Percentiles rank a stretch among this genome's conserved stretches.
These are phyloP conservation scores for Semnornis frantzii DNA, from an alignment of 2,113 vertebrate species.

Conservation along the genomic window DNA sequence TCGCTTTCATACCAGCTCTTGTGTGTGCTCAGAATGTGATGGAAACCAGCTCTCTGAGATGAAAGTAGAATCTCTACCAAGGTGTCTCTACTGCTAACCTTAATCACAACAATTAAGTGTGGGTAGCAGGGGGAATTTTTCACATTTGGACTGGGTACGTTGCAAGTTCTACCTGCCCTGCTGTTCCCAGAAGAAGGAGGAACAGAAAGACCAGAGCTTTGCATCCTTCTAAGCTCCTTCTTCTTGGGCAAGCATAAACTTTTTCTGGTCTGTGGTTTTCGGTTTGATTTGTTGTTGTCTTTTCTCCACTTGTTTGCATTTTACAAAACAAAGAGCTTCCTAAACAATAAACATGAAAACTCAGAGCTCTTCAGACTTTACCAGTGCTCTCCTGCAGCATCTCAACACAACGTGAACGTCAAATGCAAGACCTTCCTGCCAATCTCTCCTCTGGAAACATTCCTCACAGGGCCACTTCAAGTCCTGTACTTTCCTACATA, in stretches of 20 bases:
- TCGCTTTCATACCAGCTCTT: conserved; percentile 25
- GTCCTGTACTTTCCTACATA: neutral
- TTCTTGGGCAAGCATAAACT: neutral
- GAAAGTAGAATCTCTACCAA: conserved; percentile 6
- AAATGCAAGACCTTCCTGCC: neutral
- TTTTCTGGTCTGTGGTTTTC: conserved; percentile 60
- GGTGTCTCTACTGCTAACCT: neutral
- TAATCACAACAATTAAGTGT: conserved; percentile 4
- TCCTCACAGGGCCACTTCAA: neutral
- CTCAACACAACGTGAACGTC: neutral
- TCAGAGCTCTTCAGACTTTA: neutral
- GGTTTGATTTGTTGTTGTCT: conserved; percentile 51
- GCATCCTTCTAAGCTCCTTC: neutral
- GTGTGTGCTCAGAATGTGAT: neutral
- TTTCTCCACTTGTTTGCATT: conserved; percentile 45
- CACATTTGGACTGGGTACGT: neutral
- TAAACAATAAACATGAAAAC: neutral
- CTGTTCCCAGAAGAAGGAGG: neutral
- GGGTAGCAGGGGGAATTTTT: neutral
- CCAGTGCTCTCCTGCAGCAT: neutral
- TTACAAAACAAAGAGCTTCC: conserved; percentile 39
- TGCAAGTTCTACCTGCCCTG: neutral
- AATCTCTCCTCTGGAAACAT: neutral
- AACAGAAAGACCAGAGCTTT: neutral
- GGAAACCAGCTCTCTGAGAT: conserved; percentile 18